Base-by-base conservation (phyloP, 2,888 invertebrate genomes). In the Agrotis puta region DNA sequence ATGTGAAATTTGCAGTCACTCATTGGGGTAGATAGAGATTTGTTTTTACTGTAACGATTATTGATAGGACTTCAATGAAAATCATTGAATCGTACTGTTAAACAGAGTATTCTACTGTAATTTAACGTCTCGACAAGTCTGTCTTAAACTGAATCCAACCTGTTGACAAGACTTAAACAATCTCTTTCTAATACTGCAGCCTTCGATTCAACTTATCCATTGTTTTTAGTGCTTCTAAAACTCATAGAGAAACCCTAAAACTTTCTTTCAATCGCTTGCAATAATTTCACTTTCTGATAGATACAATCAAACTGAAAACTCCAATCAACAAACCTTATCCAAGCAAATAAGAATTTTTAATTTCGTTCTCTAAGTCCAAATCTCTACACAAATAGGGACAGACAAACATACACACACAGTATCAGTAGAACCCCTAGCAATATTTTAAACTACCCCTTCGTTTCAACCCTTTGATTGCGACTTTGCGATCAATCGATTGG, bases 371-470 rank as follows among this genome's bases (percentile, higher is more conserved):
- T n/a, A 61, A 70, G 48, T 74, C 53, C n/a, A 75, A 74, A 77
- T 82, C 76, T 67, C 69, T 67, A 45, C 57, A 62, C 73, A 80
- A 85, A 74, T 73, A 84, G 59, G 64, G n/a, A 61, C 61, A 61
- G 57, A 79, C 83, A 82, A 79, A 82, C 83, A 74, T 71, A 85
- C 83, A 84, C 74, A 79, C 86, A 85, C 76, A 67, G 82, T 82
- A 79, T 80, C 84, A 56, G 33, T 56, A 24, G 68, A 78, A 88
- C 94, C 94, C 92, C 91, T 89, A 89, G 94, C 92, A 92, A 94
- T 94, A 94, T 94, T 94, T 95, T 93, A 94, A 92, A 88, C 88
- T 90, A 93, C 92, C 94, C 94, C 92, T 93, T 92, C 89, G 80
- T 80, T 84, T 73, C 77, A 86, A 86, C 93, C 94, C 91, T 91